Evolutionary conservation across 2,888 invertebrate genomes (phyloP).

Genomic region (Dryobotodes eremita): DNA sequence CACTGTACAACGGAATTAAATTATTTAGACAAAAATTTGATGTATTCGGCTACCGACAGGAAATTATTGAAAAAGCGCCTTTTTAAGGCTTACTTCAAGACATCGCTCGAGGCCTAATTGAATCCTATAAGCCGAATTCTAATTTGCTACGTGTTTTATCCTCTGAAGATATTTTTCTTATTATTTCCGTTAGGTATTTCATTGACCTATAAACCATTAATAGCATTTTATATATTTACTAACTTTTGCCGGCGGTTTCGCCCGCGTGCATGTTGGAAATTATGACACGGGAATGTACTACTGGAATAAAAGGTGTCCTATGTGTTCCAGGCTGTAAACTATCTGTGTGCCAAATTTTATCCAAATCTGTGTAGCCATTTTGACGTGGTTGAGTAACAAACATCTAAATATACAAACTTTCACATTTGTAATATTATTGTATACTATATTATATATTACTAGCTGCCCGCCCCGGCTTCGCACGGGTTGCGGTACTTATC

Average conservation of each 20-base stretch:
- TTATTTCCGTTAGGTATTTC: not conserved
- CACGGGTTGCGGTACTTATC: no score
- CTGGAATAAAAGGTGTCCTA: not conserved
- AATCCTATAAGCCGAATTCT: constrained; percentile 54
- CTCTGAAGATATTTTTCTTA: constrained; percentile 9
- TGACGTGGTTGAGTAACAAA: not conserved
- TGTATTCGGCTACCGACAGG: constrained; percentile 34
- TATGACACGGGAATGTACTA: not conserved
- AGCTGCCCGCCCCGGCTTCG: no score
- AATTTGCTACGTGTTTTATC: constrained; percentile 57
- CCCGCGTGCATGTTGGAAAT: not conserved
- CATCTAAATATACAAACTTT: not conserved
- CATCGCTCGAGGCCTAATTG: constrained; percentile 56
- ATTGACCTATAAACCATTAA: not conserved
- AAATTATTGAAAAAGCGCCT: constrained; percentile 61
- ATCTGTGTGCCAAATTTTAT: not conserved
- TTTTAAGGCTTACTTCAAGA: constrained; percentile 49
- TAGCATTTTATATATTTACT: not conserved
- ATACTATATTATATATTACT: no score
- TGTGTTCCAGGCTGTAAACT: not conserved
- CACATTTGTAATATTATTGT: not conserved
- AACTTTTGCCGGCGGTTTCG: not conserved
- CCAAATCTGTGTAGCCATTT: not conserved
- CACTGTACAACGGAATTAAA: constrained; percentile 49
- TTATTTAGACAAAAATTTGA: constrained; percentile 52